These are phyloP conservation scores for Eira barbara DNA, from an alignment of 2,113 vertebrate species.

Conservation along the genomic window DNA sequence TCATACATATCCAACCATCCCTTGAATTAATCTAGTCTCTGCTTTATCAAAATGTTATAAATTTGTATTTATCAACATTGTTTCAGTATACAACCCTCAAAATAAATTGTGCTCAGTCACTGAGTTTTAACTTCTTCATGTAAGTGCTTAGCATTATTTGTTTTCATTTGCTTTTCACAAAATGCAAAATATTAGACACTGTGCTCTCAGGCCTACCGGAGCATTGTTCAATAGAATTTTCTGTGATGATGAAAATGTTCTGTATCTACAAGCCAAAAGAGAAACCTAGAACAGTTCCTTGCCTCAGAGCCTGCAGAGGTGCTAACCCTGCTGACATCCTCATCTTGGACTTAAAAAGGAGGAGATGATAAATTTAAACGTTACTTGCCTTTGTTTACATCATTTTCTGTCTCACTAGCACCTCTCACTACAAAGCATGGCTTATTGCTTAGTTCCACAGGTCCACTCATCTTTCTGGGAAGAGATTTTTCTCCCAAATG, in stretches of 20 bases:
- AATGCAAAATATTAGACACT: background rate
- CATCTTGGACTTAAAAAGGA: background rate
- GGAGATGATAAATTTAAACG: background rate
- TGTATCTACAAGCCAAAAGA: background rate
- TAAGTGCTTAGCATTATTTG: background rate
- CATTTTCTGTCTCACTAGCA: background rate
- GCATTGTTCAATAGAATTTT: background rate
- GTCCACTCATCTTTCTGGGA: background rate
- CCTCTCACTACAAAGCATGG: background rate
- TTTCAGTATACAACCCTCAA: background rate
- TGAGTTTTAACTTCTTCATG: background rate
- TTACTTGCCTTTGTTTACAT: background rate
- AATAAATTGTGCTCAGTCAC: background rate
- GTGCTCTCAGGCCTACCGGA: background rate
- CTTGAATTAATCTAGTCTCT: background rate
- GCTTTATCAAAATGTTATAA: background rate
- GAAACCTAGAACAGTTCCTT: background rate
- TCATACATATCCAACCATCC: background rate
- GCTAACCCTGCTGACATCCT: background rate
- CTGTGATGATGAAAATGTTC: background rate
- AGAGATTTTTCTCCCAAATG: background rate
- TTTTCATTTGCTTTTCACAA: background rate
- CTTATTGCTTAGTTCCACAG: background rate
- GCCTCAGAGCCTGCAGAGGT: background rate
- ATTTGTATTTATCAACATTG: background rate